Conservation (phyloP, 2,888 invertebrate genomes). For the Beris chalybata region DNA sequence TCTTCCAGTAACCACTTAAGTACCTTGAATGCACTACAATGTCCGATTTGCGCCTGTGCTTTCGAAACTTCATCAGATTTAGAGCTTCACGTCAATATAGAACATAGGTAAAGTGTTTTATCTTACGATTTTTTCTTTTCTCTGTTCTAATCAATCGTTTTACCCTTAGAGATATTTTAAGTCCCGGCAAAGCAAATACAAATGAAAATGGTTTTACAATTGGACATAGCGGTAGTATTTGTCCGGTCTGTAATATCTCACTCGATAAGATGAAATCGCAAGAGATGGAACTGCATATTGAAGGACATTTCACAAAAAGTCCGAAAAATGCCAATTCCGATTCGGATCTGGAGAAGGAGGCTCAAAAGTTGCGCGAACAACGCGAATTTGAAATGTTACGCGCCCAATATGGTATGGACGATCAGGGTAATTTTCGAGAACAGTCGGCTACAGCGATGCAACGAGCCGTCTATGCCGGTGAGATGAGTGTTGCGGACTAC, state of each 20-base stretch:
- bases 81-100: constrained; percentile 83
- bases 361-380: constrained; percentile 72
- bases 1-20: constrained; percentile 51
- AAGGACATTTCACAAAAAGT: constrained; percentile 71
- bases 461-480: constrained; percentile 81
- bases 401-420: constrained; percentile 89
- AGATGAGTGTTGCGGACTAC: constrained; percentile 82
- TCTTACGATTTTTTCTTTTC: neutral
- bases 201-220: constrained; percentile 46
- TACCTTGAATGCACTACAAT: constrained; percentile 64
- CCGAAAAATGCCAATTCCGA: constrained; percentile 43
- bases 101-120: constrained; percentile 70
- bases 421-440: constrained; percentile 77
- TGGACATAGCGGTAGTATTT: constrained; percentile 50
- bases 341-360: constrained; percentile 62
- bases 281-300: constrained; percentile 74
- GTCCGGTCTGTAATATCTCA: constrained; percentile 57
- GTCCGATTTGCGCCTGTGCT: constrained; percentile 76
- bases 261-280: constrained; percentile 52
- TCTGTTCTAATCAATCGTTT: constrained; percentile 2
- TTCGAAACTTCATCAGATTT: constrained; percentile 75
- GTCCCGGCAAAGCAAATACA: constrained; percentile 43
- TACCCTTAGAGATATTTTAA: constrained; percentile 45
- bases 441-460: constrained; percentile 76
- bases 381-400: constrained; percentile 77